Evolutionary conservation across 2,888 invertebrate species (phyloP).

Genomic region (Hydriomena furcata): DNA sequence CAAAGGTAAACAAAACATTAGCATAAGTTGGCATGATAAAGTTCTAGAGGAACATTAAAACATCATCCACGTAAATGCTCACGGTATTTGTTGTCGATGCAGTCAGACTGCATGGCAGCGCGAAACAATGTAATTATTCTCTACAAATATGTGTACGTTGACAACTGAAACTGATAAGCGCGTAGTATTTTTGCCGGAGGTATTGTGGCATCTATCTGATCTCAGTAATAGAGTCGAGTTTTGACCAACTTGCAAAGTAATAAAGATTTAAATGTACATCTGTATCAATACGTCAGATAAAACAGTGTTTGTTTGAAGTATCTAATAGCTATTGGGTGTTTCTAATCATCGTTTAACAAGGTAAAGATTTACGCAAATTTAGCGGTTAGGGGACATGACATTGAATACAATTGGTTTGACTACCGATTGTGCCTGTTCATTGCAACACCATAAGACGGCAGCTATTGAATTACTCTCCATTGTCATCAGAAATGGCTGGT

Average conservation of each 20-base stretch:
- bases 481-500: slow-evolving; percentile 55
- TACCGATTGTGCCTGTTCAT: slow-evolving; percentile 23
- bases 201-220: slow-evolving; percentile 12
- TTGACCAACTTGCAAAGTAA: slow-evolving; percentile 2
- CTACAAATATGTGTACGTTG: slow-evolving; percentile 28
- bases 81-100: slow-evolving; percentile 21
- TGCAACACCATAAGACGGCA: slow-evolving; percentile 39
- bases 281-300: slow-evolving; percentile 42
- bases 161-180: slow-evolving; percentile 42
- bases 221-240: slow-evolving; percentile 18
- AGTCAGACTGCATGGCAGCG: slow-evolving; percentile 44
- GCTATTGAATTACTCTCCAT: slow-evolving; percentile 36
- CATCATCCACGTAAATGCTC: slow-evolving; percentile 27
- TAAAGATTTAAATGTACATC: slow-evolving; percentile 36
- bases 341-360: slow-evolving; percentile 23
- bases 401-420: slow-evolving; percentile 32
- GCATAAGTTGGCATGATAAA: slow-evolving; percentile 28
- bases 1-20: slow-evolving; percentile 29
- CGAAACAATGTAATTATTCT: slow-evolving; percentile 32
- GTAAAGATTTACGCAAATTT: slow-evolving; percentile 19
- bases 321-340: slow-evolving; percentile 23
- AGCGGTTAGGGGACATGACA: slow-evolving; percentile 21
- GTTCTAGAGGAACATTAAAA: slow-evolving; percentile 16
- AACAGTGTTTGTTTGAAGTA: slow-evolving; percentile 29
- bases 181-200: slow-evolving; percentile 29